phyloP scores from a whole-genome alignment of 2,113 vertebrate species.

The Epinephelus fuscoguttatus region DNA sequence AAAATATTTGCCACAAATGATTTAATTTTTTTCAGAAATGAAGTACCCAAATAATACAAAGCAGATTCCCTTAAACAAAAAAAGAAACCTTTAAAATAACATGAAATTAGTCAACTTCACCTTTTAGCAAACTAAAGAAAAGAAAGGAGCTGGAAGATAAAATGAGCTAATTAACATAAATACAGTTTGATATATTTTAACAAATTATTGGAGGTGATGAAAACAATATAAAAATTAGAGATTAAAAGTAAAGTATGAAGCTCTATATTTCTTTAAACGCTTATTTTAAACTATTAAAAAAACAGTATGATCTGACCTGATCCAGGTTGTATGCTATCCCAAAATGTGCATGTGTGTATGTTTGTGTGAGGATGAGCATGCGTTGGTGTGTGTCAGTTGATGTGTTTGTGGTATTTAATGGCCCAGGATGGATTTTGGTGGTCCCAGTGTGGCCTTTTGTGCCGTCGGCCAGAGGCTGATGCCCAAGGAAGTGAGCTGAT shows the following conservation, averaged over 20 bases:
- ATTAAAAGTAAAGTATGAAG: too few relatives aligned
- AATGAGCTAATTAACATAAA: not conserved
- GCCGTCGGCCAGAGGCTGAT: slow-evolving; percentile 79
- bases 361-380: not conserved
- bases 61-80: not conserved
- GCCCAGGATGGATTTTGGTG: slow-evolving; percentile 67
- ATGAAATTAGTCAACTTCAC: not conserved
- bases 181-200: not conserved
- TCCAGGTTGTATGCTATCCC: not conserved
- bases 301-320: slow-evolving; percentile 5
- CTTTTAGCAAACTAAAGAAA: not conserved
- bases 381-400: slow-evolving; percentile 23
- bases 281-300: not conserved
- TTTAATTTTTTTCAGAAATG: not conserved
- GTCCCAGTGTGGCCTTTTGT: slow-evolving; percentile 78
- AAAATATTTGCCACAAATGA: not conserved
- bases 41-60: not conserved
- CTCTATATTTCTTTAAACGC: not conserved
- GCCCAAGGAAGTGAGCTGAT: slow-evolving; percentile 84
- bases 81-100: not conserved
- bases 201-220: not conserved
- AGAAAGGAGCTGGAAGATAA: not conserved
- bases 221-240: not conserved
- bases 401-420: slow-evolving; percentile 67
- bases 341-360: slow-evolving; percentile 24